A percentile compares a stretch with the other conserved stretches of the same genome.
Conservation (phyloP, 2,113 vertebrate genomes). For the Pachypanchax playfairii region DNA sequence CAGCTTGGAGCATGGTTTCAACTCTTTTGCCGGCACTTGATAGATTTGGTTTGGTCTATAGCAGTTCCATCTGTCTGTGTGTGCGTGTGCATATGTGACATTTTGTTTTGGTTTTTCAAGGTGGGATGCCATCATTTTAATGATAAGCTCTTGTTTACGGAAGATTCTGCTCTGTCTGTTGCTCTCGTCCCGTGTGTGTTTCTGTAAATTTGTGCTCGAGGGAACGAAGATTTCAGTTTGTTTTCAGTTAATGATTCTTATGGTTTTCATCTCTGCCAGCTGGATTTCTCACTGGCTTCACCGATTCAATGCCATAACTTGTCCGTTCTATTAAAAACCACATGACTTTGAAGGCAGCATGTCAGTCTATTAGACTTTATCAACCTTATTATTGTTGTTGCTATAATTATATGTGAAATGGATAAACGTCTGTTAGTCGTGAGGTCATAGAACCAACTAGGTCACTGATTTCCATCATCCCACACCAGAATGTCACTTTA, state of each 20-base stretch:
- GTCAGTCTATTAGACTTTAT: too few relatives aligned
- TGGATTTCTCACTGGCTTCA: constrained; percentile 7
- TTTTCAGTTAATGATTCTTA: constrained; percentile 28
- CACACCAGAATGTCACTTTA: too few relatives aligned
- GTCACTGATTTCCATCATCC: too few relatives aligned
- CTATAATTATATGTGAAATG: too few relatives aligned
- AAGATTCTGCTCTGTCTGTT: constrained; percentile 19
- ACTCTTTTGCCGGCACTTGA: constrained; percentile 3
- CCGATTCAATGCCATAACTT: constrained; percentile 61
- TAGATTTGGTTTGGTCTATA: neutral
- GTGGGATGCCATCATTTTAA: constrained; percentile 20
- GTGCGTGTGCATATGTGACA: constrained; percentile 2
- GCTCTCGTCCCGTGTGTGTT: constrained; percentile 10
- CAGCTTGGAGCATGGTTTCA: constrained; percentile 53
- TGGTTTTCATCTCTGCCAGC: neutral
- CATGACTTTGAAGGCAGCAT: too few relatives aligned
- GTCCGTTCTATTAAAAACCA: constrained; percentile 44
- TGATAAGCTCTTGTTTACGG: constrained; percentile 27
- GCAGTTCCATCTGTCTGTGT: constrained; percentile 1
- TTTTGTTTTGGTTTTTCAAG: constrained; percentile 30
- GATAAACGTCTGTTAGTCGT: neutral
- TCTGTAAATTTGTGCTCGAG: constrained; percentile 40
- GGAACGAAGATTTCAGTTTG: constrained; percentile 36
- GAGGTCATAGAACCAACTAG: too few relatives aligned
- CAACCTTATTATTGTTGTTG: too few relatives aligned